These are phyloP conservation scores for Panagrolaimus sp. DNA, from an alignment of 1,140 invertebrate genomes.

Conservation along the genomic window DNA sequence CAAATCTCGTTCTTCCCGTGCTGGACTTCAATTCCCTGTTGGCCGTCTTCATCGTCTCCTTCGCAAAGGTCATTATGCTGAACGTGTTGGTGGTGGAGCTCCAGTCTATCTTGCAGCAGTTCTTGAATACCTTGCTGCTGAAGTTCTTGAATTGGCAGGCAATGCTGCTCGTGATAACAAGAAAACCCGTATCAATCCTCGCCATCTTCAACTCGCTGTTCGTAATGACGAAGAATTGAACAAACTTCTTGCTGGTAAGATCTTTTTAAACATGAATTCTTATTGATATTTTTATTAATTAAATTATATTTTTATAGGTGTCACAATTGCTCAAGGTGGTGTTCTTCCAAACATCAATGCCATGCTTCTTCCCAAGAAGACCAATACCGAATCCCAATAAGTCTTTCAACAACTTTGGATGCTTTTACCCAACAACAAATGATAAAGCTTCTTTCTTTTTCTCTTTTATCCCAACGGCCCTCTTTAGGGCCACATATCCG, in stretches of 20 bases:
- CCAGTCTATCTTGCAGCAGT: conserved; percentile 62
- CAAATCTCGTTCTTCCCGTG: conserved; percentile 63
- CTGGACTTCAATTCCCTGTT: conserved; percentile 64
- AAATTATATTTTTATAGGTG: conserved; percentile 60
- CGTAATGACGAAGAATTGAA: conserved; percentile 48
- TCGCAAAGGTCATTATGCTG: conserved; percentile 68
- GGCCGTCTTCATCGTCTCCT: conserved; percentile 64
- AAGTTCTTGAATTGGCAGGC: conserved; percentile 70
- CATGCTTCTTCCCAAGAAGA: conserved; percentile 69
- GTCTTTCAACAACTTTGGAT: background rate
- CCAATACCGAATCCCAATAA: conserved; percentile 35
- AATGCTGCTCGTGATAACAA: conserved; percentile 64
- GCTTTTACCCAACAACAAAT: background rate
- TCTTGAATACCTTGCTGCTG: conserved; percentile 51
- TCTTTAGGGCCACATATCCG: conserved; percentile 17
- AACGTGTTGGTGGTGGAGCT: conserved; percentile 53
- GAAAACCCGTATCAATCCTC: conserved; percentile 70
- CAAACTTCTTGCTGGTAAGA: conserved; percentile 67
- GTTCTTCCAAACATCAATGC: conserved; percentile 75
- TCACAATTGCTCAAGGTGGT: conserved; percentile 77
- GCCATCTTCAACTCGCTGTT: conserved; percentile 73
- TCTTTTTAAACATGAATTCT: too few relatives aligned
- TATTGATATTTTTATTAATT: too few relatives aligned
- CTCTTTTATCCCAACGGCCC: conserved; percentile 6
- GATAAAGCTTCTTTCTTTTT: background rate